Conservation (phyloP, 2,888 invertebrate species). For the Ptycholaimellus sp. region DNA sequence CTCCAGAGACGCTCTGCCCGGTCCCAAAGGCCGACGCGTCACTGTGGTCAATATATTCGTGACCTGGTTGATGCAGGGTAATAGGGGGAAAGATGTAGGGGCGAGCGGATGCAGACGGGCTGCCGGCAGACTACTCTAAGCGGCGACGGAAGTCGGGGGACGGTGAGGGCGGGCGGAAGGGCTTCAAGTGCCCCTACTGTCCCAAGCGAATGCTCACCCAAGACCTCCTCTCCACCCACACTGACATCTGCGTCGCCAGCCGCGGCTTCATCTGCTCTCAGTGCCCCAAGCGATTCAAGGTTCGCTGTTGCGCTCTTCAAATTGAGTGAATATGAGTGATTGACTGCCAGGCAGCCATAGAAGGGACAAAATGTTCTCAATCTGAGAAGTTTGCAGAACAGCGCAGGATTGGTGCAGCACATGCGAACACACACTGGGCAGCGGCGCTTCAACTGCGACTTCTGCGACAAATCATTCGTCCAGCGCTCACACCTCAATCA, state of each 20-base stretch:
- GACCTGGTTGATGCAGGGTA: no score
- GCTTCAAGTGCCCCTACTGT: no score
- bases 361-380: background rate
- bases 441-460: conserved; percentile 14
- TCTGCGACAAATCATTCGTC: conserved; percentile 20
- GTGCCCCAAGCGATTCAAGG: conserved; percentile 17
- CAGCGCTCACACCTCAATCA: conserved; percentile 24
- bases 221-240: no score
- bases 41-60: no score
- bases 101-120: no score
- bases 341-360: background rate
- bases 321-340: background rate
- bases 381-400: conserved; percentile 13
- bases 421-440: conserved; percentile 20
- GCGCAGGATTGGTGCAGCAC: conserved; percentile 22
- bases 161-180: no score
- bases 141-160: no score
- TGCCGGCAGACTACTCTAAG: no score
- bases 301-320: background rate
- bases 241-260: conserved; percentile 14
- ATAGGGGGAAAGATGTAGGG: no score
- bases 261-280: conserved; percentile 16
- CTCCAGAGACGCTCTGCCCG: no score
- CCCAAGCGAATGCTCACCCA: no score
- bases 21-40: no score